phyloP scores from a whole-genome alignment of 2,888 invertebrate genomes.

The Polydrusus pterygomalis region DNA sequence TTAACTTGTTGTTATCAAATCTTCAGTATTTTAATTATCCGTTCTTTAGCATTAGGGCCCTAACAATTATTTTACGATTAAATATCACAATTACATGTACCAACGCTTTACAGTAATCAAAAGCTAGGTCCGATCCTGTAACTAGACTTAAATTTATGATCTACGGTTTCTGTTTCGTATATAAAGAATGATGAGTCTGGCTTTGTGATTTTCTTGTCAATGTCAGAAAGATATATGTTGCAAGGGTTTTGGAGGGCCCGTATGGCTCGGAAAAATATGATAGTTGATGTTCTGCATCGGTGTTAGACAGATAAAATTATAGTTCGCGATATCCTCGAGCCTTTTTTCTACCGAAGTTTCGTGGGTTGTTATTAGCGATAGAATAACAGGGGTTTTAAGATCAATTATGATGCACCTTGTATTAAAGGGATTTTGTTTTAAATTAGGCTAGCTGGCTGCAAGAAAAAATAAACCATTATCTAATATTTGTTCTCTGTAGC shows the following conservation, averaged over 20 bases:
- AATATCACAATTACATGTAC: too few relatives aligned
- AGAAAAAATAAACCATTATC: too few relatives aligned
- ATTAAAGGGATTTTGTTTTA: not conserved
- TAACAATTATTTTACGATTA: too few relatives aligned
- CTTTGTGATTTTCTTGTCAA: constrained; percentile 67
- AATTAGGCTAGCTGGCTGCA: not conserved
- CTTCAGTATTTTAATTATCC: too few relatives aligned
- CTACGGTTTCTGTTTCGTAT: constrained; percentile 32
- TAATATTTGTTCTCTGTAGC: too few relatives aligned
- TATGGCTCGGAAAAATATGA: constrained; percentile 46
- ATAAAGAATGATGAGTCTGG: constrained; percentile 49
- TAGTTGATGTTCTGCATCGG: constrained; percentile 48
- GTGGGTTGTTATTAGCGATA: constrained; percentile 39
- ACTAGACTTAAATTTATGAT: constrained; percentile 38
- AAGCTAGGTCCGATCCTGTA: constrained; percentile 27
- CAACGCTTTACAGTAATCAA: too few relatives aligned
- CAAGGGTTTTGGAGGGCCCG: constrained; percentile 49
- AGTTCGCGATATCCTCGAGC: constrained; percentile 61
- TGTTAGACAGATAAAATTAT: constrained; percentile 62
- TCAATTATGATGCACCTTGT: not conserved
- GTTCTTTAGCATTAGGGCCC: too few relatives aligned
- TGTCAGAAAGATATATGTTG: constrained; percentile 64
- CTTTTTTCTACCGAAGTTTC: constrained; percentile 61
- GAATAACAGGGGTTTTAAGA: constrained; percentile 26
- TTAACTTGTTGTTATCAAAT: too few relatives aligned